A percentile compares a stretch with the other conserved stretches of the same genome.
These are phyloP conservation scores for Amorpha juglandis DNA, from an alignment of 2,888 invertebrate genomes.

Conservation along the genomic window DNA sequence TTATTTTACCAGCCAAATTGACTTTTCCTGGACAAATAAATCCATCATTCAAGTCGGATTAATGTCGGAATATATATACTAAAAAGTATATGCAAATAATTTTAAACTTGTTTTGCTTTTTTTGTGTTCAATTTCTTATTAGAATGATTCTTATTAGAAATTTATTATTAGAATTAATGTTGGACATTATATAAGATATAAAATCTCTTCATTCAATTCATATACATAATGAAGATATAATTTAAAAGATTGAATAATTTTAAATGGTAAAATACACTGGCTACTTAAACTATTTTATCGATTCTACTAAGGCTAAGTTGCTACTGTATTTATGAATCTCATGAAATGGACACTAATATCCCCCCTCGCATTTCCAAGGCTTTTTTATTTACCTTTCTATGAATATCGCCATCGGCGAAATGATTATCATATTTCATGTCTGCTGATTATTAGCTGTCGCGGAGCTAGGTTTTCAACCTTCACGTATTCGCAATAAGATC, in stretches of 20 bases:
- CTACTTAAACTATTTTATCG: no score
- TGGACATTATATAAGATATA: no score
- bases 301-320: neutral
- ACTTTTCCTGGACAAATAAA: constrained; percentile 2
- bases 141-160: no score
- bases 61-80: constrained; percentile 26
- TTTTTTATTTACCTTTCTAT: constrained; percentile 70
- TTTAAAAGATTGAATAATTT: no score
- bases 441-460: constrained; percentile 14
- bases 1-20: neutral
- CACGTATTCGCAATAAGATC: constrained; percentile 26
- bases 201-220: no score
- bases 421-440: constrained; percentile 80
- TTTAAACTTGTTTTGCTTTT: no score
- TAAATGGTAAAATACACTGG: no score
- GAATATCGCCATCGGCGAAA: constrained; percentile 77
- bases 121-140: no score
- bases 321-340: constrained; percentile 37
- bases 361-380: constrained; percentile 62
- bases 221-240: neutral
- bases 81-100: no score
- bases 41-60: constrained; percentile 25
- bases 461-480: constrained; percentile 31
- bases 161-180: no score
- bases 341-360: constrained; percentile 67